Percentiles rank a stretch among this genome's conserved stretches.
Evolutionary conservation across 2,888 invertebrate species (phyloP).

Genomic region (Ophraella communa): DNA sequence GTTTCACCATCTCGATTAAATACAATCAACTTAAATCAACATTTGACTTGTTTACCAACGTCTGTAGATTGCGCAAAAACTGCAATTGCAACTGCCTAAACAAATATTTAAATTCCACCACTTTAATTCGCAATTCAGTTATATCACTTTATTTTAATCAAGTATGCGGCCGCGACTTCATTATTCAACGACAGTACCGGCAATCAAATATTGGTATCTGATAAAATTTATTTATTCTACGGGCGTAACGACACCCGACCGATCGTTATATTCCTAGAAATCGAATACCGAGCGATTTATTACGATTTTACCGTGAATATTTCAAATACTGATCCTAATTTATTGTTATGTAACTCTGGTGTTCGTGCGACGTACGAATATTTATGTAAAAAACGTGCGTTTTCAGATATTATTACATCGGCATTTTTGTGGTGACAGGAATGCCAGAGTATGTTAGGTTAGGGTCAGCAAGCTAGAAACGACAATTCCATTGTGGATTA

Average conservation of each 20-base stretch:
- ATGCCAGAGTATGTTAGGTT: too few species aligned
- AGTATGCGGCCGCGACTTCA: neutral
- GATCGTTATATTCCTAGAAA: conserved; percentile 1
- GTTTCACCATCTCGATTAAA: too few species aligned
- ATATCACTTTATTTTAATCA: neutral
- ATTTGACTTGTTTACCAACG: too few species aligned
- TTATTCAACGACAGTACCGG: neutral
- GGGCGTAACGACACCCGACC: neutral
- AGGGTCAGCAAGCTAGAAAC: too few species aligned
- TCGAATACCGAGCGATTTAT: neutral
- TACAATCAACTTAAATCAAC: too few species aligned
- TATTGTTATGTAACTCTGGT: neutral
- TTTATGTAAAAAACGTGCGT: neutral
- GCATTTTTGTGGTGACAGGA: neutral
- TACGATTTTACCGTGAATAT: conserved; percentile 6
- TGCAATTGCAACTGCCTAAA: too few species aligned
- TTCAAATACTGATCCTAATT: neutral
- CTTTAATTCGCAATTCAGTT: neutral
- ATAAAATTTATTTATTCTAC: conserved; percentile 2
- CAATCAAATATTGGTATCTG: conserved; percentile 10
- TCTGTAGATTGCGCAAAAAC: too few species aligned
- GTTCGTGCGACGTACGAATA: neutral
- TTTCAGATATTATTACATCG: neutral
- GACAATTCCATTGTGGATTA: too few species aligned
- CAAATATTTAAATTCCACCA: neutral